Evolutionary conservation across 37 sponge, comb jelly and placozoan genomes (phyloP).

Genomic region (Diacarnus erythraeanus): DNA sequence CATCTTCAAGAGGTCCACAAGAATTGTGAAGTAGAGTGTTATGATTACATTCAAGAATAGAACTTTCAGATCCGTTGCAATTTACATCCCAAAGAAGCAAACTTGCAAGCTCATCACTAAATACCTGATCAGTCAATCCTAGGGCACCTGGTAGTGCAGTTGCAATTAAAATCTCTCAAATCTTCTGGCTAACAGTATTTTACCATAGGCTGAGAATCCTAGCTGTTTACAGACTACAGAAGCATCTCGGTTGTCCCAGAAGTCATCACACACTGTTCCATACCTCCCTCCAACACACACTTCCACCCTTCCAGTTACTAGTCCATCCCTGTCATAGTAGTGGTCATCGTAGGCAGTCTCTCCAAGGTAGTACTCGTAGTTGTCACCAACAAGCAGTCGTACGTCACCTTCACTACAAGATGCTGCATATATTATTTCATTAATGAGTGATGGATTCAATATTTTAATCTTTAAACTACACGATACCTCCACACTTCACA

Average conservation of each 20-base stretch:
- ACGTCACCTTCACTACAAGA: slow-evolving; percentile 21
- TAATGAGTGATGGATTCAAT: too few species aligned
- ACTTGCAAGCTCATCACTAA: neutral
- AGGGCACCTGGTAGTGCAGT: neutral
- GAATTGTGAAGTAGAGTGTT: neutral
- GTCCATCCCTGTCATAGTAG: slow-evolving; percentile 22
- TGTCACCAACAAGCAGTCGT: slow-evolving; percentile 23
- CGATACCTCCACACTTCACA: slow-evolving; percentile 33
- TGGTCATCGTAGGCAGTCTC: neutral
- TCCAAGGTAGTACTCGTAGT: slow-evolving; percentile 12
- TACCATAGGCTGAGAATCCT: slow-evolving; percentile 53
- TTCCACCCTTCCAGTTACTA: slow-evolving; percentile 37
- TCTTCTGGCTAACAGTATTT: neutral
- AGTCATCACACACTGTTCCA: slow-evolving; percentile 43
- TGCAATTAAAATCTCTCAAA: neutral
- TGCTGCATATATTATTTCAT: slow-evolving; percentile 21
- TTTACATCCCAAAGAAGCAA: slow-evolving; percentile 12
- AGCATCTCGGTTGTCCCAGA: slow-evolving; percentile 41
- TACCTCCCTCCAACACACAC: slow-evolving; percentile 44
- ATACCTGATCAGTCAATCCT: slow-evolving; percentile 4
- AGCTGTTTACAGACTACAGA: slow-evolving; percentile 51
- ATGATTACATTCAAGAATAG: slow-evolving; percentile 15
- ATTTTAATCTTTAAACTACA: too few species aligned
- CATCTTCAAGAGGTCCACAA: slow-evolving; percentile 34
- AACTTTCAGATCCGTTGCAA: slow-evolving; percentile 28